Conservation (phyloP, 2,888 invertebrate species). For the Euclidia mi region DNA sequence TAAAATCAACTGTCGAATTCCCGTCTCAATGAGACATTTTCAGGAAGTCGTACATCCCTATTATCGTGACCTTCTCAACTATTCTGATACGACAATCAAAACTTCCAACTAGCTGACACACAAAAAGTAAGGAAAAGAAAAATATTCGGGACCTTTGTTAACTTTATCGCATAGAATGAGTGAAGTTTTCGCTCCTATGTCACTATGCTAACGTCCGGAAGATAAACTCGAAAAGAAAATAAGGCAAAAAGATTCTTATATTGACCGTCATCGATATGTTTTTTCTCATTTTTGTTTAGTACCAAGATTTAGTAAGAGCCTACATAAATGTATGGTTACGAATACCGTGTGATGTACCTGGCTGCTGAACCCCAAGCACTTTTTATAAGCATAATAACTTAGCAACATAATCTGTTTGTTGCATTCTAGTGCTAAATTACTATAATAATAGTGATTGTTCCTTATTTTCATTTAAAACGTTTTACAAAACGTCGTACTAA, state of each 20-base stretch:
- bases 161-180: constrained; percentile 35
- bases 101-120: background rate
- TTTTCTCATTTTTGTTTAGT: background rate
- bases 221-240: constrained; percentile 26
- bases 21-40: background rate
- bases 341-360: too few species aligned
- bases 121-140: constrained; percentile 1
- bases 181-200: constrained; percentile 26
- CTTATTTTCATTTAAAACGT: too few species aligned
- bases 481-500: too few species aligned
- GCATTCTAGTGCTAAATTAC: too few species aligned
- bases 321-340: too few species aligned
- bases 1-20: too few species aligned
- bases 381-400: too few species aligned
- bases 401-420: too few species aligned
- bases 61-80: background rate
- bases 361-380: too few species aligned
- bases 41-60: background rate
- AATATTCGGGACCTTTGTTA: constrained; percentile 29
- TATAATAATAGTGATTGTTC: too few species aligned
- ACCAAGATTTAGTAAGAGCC: too few species aligned
- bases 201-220: constrained; percentile 27
- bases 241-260: constrained; percentile 24
- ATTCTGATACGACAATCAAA: background rate
- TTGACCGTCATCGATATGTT: constrained; percentile 7